Conservation (phyloP, 2,888 invertebrate species). For the Megamerina dolium region DNA sequence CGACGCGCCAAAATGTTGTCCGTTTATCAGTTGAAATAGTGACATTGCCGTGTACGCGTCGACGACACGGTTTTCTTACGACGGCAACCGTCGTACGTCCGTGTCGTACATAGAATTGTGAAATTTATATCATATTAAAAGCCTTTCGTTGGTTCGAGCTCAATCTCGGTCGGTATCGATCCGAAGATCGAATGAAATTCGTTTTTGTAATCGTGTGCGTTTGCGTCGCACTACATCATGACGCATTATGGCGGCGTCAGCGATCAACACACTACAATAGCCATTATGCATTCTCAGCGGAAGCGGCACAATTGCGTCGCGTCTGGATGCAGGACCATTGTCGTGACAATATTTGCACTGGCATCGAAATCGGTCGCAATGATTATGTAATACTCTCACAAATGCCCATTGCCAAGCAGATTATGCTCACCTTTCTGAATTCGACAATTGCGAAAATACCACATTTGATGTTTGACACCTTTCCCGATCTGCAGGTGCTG, state of each 20-base stretch:
- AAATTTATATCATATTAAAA: too few species aligned
- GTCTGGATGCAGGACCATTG: constrained; percentile 47
- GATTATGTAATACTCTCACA: constrained; percentile 45
- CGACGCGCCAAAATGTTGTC: not conserved
- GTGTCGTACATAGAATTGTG: too few species aligned
- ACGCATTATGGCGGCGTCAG: too few species aligned
- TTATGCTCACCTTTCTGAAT: constrained; percentile 40
- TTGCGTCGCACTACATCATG: constrained; percentile 11
- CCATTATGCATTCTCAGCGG: not conserved
- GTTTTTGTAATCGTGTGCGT: constrained; percentile 11
- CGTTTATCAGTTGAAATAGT: constrained; percentile 30
- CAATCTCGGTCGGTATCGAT: constrained; percentile 7
- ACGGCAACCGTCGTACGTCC: constrained; percentile 15
- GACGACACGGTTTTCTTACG: constrained; percentile 27
- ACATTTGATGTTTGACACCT: constrained; percentile 44
- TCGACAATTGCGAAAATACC: constrained; percentile 45
- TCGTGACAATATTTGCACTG: constrained; percentile 35
- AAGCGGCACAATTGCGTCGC: constrained; percentile 38
- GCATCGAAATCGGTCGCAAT: constrained; percentile 37
- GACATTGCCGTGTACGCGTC: constrained; percentile 36
- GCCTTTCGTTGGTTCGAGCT: too few species aligned
- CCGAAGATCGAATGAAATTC: constrained; percentile 9
- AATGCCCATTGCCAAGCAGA: constrained; percentile 35
- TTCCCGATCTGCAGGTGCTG: constrained; percentile 42
- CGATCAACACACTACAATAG: constrained; percentile 6